Percentiles rank a stretch among this genome's conserved stretches.
phyloP scores from a whole-genome alignment of 2,888 invertebrate genomes.

The Linnaemya vulpina region DNA sequence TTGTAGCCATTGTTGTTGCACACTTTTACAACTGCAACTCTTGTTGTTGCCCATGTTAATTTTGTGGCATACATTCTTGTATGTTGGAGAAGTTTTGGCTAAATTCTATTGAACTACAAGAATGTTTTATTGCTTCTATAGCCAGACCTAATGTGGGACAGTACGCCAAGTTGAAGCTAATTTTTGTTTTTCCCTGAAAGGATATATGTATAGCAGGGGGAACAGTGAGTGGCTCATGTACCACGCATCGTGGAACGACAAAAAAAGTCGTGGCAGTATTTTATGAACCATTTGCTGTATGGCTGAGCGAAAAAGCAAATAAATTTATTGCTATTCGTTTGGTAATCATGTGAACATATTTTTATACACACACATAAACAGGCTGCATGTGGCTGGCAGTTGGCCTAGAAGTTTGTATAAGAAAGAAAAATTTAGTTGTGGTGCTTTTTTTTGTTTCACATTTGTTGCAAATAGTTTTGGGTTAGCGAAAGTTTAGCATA shows the following conservation, averaged over 20 bases:
- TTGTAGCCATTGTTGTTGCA: constrained; percentile 25
- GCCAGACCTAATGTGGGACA: neutral
- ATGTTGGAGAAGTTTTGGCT: constrained; percentile 40
- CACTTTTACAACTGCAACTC: constrained; percentile 14
- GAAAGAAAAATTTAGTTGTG: constrained; percentile 34
- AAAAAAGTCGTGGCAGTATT: constrained; percentile 41
- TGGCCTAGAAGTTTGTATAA: constrained; percentile 47
- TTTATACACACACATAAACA: neutral
- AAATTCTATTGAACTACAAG: constrained; percentile 61
- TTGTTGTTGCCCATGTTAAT: constrained; percentile 47
- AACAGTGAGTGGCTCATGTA: constrained; percentile 30
- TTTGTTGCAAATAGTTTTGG: constrained; percentile 27
- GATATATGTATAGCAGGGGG: too few relatives aligned
- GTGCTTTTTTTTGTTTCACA: neutral
- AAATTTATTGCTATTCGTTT: constrained; percentile 15
- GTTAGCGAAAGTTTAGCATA: constrained; percentile 17
- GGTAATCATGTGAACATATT: constrained; percentile 29
- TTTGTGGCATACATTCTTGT: neutral
- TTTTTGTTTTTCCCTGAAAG: neutral
- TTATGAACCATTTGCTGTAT: constrained; percentile 62
- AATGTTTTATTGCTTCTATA: constrained; percentile 64
- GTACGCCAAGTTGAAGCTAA: constrained; percentile 18
- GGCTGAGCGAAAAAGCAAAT: neutral
- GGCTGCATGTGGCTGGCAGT: constrained; percentile 32
- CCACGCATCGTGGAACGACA: constrained; percentile 51